Evolutionary conservation across 2,888 invertebrate genomes (phyloP).

Genomic region (Diarsia rubi): DNA sequence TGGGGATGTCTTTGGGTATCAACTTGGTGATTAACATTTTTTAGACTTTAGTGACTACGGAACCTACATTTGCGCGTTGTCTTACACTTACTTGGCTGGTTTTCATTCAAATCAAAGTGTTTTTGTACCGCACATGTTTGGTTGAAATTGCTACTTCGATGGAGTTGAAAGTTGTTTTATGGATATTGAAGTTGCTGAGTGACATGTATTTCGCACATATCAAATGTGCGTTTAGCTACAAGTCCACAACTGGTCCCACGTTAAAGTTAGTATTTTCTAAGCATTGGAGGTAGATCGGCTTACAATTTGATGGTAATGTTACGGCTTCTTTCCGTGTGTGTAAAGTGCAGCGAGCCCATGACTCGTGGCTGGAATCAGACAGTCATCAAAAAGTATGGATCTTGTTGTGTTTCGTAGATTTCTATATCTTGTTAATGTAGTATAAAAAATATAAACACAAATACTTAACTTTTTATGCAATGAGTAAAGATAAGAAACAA

Average conservation of each 20-base stretch:
- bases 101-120: conserved; percentile 56
- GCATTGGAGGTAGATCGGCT: not conserved
- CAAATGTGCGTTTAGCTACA: not conserved
- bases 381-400: not conserved
- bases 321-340: not conserved
- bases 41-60: not conserved
- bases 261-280: conserved; percentile 13
- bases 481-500: not conserved
- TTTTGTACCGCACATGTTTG: conserved; percentile 31
- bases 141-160: conserved; percentile 17
- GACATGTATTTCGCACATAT: conserved; percentile 19
- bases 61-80: not conserved
- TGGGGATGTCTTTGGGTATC: not conserved
- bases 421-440: not conserved
- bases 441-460: not conserved
- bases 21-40: not conserved
- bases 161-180: conserved; percentile 38
- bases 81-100: not conserved
- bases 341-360: not conserved
- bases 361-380: not conserved
- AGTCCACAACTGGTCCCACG: conserved; percentile 21
- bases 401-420: not conserved
- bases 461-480: not conserved
- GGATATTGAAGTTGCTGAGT: conserved; percentile 30
- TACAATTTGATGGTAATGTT: not conserved